Evolutionary conservation across 2,888 invertebrate species (phyloP), one percentile per base, ranked within the genome.

Genomic region (Drosophila robusta): DNA sequence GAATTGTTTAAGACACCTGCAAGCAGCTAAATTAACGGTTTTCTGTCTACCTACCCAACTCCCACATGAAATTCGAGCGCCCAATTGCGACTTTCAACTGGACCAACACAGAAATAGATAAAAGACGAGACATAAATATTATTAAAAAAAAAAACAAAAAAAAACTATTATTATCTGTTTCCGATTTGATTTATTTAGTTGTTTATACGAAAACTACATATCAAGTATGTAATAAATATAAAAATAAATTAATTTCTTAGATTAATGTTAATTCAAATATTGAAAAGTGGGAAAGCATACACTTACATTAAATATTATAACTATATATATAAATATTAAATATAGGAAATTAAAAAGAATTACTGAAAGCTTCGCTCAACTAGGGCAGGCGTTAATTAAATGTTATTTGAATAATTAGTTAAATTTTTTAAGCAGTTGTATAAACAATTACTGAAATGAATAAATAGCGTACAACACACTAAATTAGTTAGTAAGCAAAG

Each of bases 401-500:
- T 42, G 56, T 60, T 69, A 50, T 57, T 58, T 58, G 39, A 38
- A 46, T 22, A 65, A 39, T 62, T 77, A 77, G 68, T 78, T 73
- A 61, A 67, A 52, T 69, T 66, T 46, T 55, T 60, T 66, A 14
- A 62, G 62, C 57, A 74, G 51, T 56, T 52, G 58, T 58, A 65
- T 63, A 44, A 58, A 47, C 52, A 32, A 44, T 51, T 38, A 60
- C 71, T 78, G 57, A 54, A 56, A 56, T 12, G 51, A 70, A 54
- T 70, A 61, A 72, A 80, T 86, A 83, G 89, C 88, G 89, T 89
- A 88, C 85, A 69, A 72, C 68, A 74, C 77, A 89, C 88, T 89
- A 89, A 89, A 89, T 89, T 89, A 89, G 81, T 16, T 1, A 3
- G 44, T 89, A 88, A 86, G 87, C 42, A 14, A 56, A 67, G 62